phyloP scores from a whole-genome alignment of 37 sponge, comb jelly and placozoan genomes.

The Agelas oroides region DNA sequence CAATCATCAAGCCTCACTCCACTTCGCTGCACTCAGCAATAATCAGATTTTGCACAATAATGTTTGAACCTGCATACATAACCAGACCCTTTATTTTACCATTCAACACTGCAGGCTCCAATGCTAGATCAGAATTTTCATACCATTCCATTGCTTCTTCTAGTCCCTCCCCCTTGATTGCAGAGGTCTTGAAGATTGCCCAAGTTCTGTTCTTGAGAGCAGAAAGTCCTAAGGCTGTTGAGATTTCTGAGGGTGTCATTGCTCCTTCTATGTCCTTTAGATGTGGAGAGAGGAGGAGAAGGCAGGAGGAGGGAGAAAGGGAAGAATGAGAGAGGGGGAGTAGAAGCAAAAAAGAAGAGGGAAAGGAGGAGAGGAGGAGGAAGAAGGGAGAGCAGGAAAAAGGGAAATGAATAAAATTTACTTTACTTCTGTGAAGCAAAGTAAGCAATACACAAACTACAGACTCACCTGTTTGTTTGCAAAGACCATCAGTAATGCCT shows the following conservation, averaged over 20 bases:
- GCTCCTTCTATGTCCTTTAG: constrained; percentile 94
- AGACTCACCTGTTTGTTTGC: constrained; percentile 95
- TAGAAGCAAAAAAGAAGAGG: not conserved
- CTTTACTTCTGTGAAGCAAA: no score
- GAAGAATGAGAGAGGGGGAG: constrained; percentile 7
- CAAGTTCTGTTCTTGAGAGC: constrained; percentile 97
- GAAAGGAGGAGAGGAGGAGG: constrained; percentile 17
- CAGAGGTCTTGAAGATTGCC: constrained; percentile 99
- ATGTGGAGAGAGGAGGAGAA: not conserved
- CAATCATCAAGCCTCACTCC: no score
- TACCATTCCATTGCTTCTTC: constrained; percentile 99
- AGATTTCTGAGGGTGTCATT: constrained; percentile 95
- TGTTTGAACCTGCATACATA: no score
- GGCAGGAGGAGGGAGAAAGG: not conserved
- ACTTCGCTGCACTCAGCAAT: no score
- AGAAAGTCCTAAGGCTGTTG: constrained; percentile 91
- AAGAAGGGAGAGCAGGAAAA: no score
- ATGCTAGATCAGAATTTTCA: no score
- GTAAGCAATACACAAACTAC: no score
- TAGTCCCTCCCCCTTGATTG: constrained; percentile 94
- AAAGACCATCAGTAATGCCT: constrained; percentile 91
- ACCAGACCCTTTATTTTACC: no score
- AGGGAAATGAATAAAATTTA: no score
- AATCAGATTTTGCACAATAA: no score
- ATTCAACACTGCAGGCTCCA: no score